Evolutionary conservation across 2,888 invertebrate species (phyloP).

Genomic region (Drosophila siamana): DNA sequence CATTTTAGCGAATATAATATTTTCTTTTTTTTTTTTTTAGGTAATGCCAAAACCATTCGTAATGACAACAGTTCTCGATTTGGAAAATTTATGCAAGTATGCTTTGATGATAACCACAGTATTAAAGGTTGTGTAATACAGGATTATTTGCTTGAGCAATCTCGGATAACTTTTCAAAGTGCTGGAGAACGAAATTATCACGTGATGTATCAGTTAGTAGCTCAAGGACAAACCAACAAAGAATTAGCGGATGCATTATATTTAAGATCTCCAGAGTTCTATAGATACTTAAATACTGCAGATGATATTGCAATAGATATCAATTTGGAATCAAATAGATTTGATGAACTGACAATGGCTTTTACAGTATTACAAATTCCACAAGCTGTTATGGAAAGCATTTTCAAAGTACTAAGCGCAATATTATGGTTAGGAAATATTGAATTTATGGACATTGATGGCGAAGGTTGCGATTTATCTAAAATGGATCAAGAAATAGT

Average conservation of each 20-base stretch:
- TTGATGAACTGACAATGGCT: conserved; percentile 94
- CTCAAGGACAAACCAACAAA: conserved; percentile 92
- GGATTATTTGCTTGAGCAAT: conserved; percentile 95
- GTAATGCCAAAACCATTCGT: conserved; percentile 96
- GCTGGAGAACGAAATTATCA: conserved; percentile 95
- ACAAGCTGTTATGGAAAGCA: conserved; percentile 93
- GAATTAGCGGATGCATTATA: conserved; percentile 91
- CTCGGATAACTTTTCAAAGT: conserved; percentile 95
- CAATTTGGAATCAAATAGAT: conserved; percentile 88
- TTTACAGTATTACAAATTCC: conserved; percentile 95
- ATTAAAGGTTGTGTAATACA: conserved; percentile 96
- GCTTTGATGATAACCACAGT: conserved; percentile 94
- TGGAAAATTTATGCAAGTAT: conserved; percentile 98
- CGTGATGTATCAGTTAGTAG: conserved; percentile 95
- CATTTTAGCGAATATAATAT: too few species aligned
- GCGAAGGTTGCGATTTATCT: conserved; percentile 92
- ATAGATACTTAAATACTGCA: conserved; percentile 93
- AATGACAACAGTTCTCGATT: conserved; percentile 97
- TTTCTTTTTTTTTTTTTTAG: conserved; percentile 85
- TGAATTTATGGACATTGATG: conserved; percentile 93
- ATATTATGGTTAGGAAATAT: conserved; percentile 96
- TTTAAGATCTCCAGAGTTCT: conserved; percentile 91
- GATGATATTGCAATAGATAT: conserved; percentile 90
- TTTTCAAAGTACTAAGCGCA: conserved; percentile 94
- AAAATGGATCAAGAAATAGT: conserved; percentile 90